Percentiles rank a stretch among this genome's conserved stretches.
Conservation (phyloP, 2,113 vertebrate species). For the Microcebus lehilahytsara region DNA sequence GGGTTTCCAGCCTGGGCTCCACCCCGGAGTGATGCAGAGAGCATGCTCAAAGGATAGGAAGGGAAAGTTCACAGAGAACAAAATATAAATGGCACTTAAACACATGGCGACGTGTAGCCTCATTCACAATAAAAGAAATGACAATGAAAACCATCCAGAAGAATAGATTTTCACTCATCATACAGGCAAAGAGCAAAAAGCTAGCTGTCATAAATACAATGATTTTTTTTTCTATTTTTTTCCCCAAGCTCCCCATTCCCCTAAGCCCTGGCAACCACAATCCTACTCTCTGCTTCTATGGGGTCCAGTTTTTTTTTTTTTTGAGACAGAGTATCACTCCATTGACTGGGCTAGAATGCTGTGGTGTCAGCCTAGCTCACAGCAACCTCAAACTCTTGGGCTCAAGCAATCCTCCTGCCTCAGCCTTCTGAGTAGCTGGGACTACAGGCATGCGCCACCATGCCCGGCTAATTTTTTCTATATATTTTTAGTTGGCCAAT, state of each 20-base stretch:
- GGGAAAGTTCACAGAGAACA: background rate
- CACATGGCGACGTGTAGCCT: background rate
- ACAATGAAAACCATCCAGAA: background rate
- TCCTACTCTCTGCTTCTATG: background rate
- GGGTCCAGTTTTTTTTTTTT: background rate
- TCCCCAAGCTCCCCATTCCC: background rate
- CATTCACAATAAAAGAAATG: background rate
- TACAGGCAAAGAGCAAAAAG: background rate
- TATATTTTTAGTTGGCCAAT: no score
- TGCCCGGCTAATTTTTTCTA: no score
- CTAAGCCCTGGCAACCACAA: background rate
- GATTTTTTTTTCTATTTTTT: background rate
- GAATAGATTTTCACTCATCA: background rate
- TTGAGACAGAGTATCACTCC: no score
- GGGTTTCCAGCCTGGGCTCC: background rate
- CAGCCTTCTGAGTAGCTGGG: no score
- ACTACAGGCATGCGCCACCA: no score
- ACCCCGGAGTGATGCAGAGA: background rate
- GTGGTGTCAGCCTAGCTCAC: no score
- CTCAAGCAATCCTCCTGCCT: no score
- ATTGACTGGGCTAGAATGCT: no score
- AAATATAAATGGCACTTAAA: background rate
- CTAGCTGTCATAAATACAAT: no score
- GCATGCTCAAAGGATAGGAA: background rate
- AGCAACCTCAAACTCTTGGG: no score